Evolutionary conservation across 1,140 invertebrate species (phyloP).

Genomic region (Protaetia brevitarsis): DNA sequence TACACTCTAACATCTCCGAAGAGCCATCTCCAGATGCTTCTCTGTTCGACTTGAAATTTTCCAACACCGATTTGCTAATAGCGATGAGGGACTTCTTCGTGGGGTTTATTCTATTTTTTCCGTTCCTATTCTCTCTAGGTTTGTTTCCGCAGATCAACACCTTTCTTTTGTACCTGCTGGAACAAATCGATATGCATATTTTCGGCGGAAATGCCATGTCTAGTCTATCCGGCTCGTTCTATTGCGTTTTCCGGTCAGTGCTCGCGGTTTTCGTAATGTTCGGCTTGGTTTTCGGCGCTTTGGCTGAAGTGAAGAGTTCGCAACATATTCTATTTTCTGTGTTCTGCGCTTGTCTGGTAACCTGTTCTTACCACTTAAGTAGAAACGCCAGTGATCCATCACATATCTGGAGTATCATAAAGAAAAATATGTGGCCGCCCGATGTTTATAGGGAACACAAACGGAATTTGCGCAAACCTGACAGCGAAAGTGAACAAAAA

Average conservation of each 20-base stretch:
- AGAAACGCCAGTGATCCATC: slow-evolving; percentile 86
- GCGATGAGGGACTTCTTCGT: slow-evolving; percentile 70
- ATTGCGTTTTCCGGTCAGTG: slow-evolving; percentile 78
- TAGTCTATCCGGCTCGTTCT: slow-evolving; percentile 80
- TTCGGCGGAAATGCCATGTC: slow-evolving; percentile 97
- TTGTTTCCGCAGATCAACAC: slow-evolving; percentile 97
- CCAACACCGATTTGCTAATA: slow-evolving; percentile 65
- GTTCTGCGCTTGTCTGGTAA: slow-evolving; percentile 85
- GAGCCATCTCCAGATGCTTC: slow-evolving; percentile 51
- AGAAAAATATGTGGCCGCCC: slow-evolving; percentile 69
- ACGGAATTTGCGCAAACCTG: slow-evolving; percentile 45
- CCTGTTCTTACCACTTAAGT: slow-evolving; percentile 90
- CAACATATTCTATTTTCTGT: slow-evolving; percentile 95
- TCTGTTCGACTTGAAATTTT: slow-evolving; percentile 75
- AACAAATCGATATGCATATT: slow-evolving; percentile 95
- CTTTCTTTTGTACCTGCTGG: slow-evolving; percentile 90
- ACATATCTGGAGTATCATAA: slow-evolving; percentile 84
- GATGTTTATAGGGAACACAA: slow-evolving; percentile 58
- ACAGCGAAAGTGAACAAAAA: slow-evolving; percentile 48
- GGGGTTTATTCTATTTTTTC: slow-evolving; percentile 85
- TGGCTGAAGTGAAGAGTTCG: slow-evolving; percentile 74
- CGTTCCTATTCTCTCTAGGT: slow-evolving; percentile 89
- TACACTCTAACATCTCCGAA: slow-evolving; percentile 58
- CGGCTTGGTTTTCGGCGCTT: slow-evolving; percentile 83
- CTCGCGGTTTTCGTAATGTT: slow-evolving; percentile 79